These are phyloP conservation scores for Zaprionus taronus DNA, from an alignment of 1,140 invertebrate genomes.

Conservation along the genomic window DNA sequence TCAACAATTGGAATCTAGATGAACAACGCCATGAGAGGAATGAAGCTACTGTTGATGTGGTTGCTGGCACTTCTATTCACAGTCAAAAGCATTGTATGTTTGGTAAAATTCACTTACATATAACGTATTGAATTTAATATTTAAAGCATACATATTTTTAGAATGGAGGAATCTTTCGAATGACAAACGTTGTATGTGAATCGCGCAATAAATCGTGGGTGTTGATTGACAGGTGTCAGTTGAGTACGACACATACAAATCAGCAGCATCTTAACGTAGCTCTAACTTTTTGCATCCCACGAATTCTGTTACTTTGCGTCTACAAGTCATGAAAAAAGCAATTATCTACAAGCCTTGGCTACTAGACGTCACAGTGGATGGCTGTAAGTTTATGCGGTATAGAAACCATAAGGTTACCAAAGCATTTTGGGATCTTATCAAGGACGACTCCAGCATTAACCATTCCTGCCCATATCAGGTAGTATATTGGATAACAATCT, in stretches of 20 bases:
- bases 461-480: slow-evolving; percentile 32
- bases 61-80: neutral
- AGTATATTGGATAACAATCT: neutral
- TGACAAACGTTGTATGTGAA: slow-evolving; percentile 48
- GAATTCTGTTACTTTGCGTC: slow-evolving; percentile 10
- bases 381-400: slow-evolving; percentile 38
- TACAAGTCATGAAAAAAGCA: slow-evolving; percentile 26
- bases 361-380: slow-evolving; percentile 34
- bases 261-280: slow-evolving; percentile 29
- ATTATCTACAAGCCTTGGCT: slow-evolving; percentile 42
- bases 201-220: slow-evolving; percentile 52
- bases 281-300: slow-evolving; percentile 14
- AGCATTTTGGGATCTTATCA: slow-evolving; percentile 2
- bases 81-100: neutral
- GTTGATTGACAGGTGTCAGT: slow-evolving; percentile 24
- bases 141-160: slow-evolving; percentile 13
- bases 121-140: neutral
- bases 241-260: slow-evolving; percentile 37
- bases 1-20: neutral
- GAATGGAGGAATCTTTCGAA: slow-evolving; percentile 18
- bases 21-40: neutral
- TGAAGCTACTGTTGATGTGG: neutral
- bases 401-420: slow-evolving; percentile 9
- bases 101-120: neutral
- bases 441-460: slow-evolving; percentile 19